Base-by-base conservation (phyloP, 2,113 vertebrate species). In the Pagrus major region DNA sequence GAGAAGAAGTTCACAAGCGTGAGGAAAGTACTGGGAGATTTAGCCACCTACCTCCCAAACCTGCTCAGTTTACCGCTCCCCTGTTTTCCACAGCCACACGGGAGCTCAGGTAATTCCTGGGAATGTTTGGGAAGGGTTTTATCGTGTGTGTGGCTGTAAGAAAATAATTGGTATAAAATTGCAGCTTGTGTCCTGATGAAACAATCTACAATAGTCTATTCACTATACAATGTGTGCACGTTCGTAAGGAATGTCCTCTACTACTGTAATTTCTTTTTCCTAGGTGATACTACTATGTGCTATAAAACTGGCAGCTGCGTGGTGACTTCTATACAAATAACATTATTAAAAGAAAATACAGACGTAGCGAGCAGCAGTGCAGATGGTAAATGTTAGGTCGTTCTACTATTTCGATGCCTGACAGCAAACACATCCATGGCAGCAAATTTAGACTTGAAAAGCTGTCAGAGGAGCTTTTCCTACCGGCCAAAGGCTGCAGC, bases 1-100 rank as follows among this genome's bases (percentile, higher is more conserved):
- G 49, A 85, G 84, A 80, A 81, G 79, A 90, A 88, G 84, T 87
- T 89, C 85, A 90, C 77, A 89, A 81, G 87, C 80, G 29, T 33
- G 78, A 86, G 73, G 82, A 85, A 83, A 91, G 83, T 74, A 90
- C 84, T 54, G 81, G 85, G 77, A 86, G 89, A 77, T 91, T 88
- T 82, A 87, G 27, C 76, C 77, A 61, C 69, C 86, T 79, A 61
- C 69, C 86, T 87, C 80, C 59, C 67, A 85, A 68, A 89, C 82
- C 85, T 82, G 70, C 82, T 82, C 68, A 64, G 51, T 71, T 80
- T 78, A 60, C 76, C 69, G 35, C 68, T 68, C 70, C 46, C 54
- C 18, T 42, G 64, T 54, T 75, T 67, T 61, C 76, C 71, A 64
- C 76, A 68, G 63, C 35, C 72, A 54, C 71, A 33, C 2, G 15